Percentiles rank a stretch among this genome's conserved stretches.
Evolutionary conservation across 1,140 invertebrate genomes (phyloP).

Genomic region (Bombus confusus): DNA sequence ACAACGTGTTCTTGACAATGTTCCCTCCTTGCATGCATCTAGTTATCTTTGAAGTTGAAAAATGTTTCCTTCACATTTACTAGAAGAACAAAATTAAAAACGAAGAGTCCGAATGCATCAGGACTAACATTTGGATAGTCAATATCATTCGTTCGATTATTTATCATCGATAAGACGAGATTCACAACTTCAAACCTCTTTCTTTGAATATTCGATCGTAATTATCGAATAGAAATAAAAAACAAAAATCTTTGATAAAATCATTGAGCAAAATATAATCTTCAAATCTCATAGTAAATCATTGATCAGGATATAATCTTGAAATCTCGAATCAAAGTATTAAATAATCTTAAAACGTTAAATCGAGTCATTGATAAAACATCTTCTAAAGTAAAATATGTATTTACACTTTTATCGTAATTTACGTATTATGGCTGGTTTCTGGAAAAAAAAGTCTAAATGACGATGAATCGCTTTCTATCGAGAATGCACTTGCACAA

Average conservation of each 20-base stretch:
- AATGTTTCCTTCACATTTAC: not conserved
- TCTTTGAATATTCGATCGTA: not conserved
- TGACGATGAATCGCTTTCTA: not conserved
- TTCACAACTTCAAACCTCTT: not conserved
- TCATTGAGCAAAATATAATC: not conserved
- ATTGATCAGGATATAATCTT: not conserved
- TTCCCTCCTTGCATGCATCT: no score
- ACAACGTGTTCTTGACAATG: not conserved
- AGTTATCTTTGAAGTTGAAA: not conserved
- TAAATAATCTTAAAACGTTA: not conserved
- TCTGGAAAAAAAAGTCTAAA: not conserved
- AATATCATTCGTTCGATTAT: not conserved
- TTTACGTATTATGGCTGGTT: not conserved
- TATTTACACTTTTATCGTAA: no score
- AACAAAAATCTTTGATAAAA: not conserved
- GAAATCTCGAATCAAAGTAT: not conserved
- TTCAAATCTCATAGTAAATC: not conserved
- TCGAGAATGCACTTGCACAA: constrained; percentile 57
- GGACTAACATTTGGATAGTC: not conserved
- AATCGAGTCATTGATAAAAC: not conserved
- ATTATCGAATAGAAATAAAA: no score
- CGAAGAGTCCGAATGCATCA: not conserved
- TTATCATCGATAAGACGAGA: not conserved
- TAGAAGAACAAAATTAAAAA: not conserved
- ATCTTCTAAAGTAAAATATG: not conserved